phyloP scores from a whole-genome alignment of 2,797 vertebrate genomes.

The Enteromius afrohamiltoni region DNA sequence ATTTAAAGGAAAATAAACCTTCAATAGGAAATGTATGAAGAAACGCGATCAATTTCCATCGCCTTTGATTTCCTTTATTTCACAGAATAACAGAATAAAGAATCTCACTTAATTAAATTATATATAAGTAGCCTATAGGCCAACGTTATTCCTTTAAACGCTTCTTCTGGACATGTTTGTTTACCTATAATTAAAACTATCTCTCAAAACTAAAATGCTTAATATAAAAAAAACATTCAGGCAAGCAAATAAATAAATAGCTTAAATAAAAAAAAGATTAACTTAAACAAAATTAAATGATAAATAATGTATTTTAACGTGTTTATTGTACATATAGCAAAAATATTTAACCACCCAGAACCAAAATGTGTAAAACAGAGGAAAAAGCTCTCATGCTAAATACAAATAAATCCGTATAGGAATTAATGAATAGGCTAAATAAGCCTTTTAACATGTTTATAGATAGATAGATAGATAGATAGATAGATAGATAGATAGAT shows the following conservation, averaged over 20 bases:
- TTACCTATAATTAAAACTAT: background rate
- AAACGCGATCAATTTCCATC: too few species aligned
- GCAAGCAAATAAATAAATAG: too few species aligned
- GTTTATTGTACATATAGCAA: background rate
- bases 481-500: too few species aligned
- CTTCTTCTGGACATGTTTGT: background rate
- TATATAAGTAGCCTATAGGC: background rate
- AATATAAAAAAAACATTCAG: too few species aligned
- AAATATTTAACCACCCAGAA: background rate
- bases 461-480: too few species aligned
- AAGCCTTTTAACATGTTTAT: too few species aligned
- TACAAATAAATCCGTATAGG: background rate
- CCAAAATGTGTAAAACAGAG: background rate
- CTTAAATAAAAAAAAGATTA: too few species aligned
- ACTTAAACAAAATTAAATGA: background rate
- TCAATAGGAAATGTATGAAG: background rate
- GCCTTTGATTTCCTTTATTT: background rate
- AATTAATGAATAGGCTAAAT: background rate
- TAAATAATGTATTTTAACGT: background rate
- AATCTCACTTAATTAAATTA: background rate
- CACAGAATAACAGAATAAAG: background rate
- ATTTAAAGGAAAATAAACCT: background rate
- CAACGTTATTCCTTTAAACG: background rate
- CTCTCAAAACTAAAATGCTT: background rate
- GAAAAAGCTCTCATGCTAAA: background rate